Percentiles rank a stretch among this genome's conserved stretches.
These are phyloP conservation scores for Sciurus niger DNA, from an alignment of 2,113 vertebrate genomes.

Conservation along the genomic window DNA sequence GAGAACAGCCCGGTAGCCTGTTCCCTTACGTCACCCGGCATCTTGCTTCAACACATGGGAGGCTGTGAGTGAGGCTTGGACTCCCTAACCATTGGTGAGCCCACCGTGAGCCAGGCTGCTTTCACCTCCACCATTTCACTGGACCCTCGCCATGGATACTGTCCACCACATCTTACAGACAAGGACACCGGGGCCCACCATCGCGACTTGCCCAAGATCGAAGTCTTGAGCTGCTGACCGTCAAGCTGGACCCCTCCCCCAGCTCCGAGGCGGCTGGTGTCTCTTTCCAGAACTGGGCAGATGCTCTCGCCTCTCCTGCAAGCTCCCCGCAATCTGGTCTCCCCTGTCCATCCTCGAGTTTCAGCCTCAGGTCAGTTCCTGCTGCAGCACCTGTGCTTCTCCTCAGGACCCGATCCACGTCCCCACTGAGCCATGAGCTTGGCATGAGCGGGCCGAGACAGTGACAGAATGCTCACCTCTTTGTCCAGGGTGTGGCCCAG, in stretches of 20 bases:
- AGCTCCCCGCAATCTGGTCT: not conserved
- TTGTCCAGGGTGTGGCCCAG: not conserved
- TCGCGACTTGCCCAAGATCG: not conserved
- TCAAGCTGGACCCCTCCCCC: not conserved
- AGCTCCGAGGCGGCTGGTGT: not conserved
- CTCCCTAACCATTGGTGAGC: accelerated
- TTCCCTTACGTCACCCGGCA: accelerated
- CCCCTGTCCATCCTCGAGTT: not conserved
- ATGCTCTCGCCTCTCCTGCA: too few species aligned
- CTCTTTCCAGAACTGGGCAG: not conserved
- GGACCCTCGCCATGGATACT: not conserved
- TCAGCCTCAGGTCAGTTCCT: accelerated
- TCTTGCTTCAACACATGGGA: accelerated
- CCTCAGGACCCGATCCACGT: accelerated
- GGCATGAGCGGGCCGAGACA: not conserved
- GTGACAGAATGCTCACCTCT: accelerated
- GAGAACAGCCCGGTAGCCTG: accelerated
- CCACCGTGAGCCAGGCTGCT: accelerated
- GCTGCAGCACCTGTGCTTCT: not conserved
- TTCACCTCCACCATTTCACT: accelerated
- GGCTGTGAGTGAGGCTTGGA: accelerated
- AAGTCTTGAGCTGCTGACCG: accelerated
- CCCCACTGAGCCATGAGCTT: not conserved
- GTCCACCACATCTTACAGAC: not conserved
- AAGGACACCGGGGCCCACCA: not conserved